Base-by-base conservation (phyloP, 64 coral and sea anemone species). In the Dendrophyllia cribrosa region DNA sequence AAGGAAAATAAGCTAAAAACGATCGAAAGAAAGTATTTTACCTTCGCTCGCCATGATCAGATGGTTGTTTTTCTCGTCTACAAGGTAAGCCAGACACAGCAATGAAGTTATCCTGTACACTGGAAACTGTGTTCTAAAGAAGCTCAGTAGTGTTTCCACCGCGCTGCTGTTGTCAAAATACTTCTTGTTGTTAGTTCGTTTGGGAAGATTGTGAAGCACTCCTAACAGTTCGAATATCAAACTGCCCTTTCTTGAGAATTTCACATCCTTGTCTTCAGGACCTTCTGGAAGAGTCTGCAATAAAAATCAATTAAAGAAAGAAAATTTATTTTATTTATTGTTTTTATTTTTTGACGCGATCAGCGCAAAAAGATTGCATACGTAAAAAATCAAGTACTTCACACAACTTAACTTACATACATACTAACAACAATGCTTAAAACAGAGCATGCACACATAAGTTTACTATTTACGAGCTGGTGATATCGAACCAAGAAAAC, bases 121-220 rank as follows among this genome's bases (percentile, higher is more conserved):
- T 20, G 86, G 68, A 13, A 88, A 72, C 86, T 62, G 26, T 20
- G 68, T 59, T 63, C 72, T 52, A 14, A 88, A 74, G 51, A 88
- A 88, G 68, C 52, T 60, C 20, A 88, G n/a, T 13, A 88, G 22
- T 6, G 68, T 72, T 13, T 75, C 72, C 11, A 88, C 70, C 5
- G 68, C 86, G 24, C 44, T 72, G 52, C 68, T 74, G 52, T 72
- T 23, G 8, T 88, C 86, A 21, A 88, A 88, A 23, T 74, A 58
- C 6, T 76, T 74, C 23, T 56, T 88, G 86, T 43, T 58, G 21
- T 44, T 76, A 13, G 13, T 59, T 74, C 86, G 68, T 55, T 76
- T 72, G 70, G 86, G 74, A 15, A 88, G 19, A n/a, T 88, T 88
- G 58, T 88, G 86, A 88, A 88, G 86, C 14, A 76, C 86, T n/a